Evolutionary conservation across 2,888 invertebrate species (phyloP), one percentile per base, ranked within the genome.

Genomic region (Busseola fusca): DNA sequence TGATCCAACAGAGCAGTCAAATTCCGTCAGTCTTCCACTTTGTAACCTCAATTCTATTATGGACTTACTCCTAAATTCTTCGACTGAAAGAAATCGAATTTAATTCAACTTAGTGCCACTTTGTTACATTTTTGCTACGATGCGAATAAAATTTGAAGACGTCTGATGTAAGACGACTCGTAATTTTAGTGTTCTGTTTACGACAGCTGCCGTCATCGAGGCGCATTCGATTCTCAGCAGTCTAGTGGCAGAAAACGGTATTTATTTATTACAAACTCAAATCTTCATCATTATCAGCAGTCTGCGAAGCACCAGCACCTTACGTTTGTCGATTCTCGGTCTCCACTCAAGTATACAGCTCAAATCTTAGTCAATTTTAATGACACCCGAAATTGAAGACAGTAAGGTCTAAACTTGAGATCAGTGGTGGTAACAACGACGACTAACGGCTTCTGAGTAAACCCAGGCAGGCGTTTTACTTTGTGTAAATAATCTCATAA

Each of bases 31-130:
- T 50, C 54, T 54, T 63, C n/a, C 30, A 63, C 16, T 30, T 52
- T 63, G 54, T 63, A 30, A 63, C 62, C n/a, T 30, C 30, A 63
- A 30, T 63, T 1, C 30, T 54, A 30, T 63, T 54, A 63, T 6
- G 10, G 62, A 54, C 54, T 63, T 30, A 30, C 16, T n/a, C n/a
- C 27, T 21, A 16, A 63, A 63, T 63, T 63, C 62, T 6, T 56
- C 54, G n/a, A 30, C 30, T 9, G n/a, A 30, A 52, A n/a, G 9
- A 30, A 54, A 54, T 30, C n/a, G 10, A 63, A 63, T 63, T 63
- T 16, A 54, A 54, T 30, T 63, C 30, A n/a, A 10, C 16, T 30
- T 30, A n/a, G 16, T 54, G n/a, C n/a, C 30, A 63, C 30, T 62
- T 52, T 63, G 54, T 54, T 54, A 54, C 54, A 30, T 16, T 21